Percentiles rank a stretch among this genome's conserved stretches.
Evolutionary conservation across 1,140 invertebrate genomes (phyloP).

Genomic region (Rhopalosiphum padi): DNA sequence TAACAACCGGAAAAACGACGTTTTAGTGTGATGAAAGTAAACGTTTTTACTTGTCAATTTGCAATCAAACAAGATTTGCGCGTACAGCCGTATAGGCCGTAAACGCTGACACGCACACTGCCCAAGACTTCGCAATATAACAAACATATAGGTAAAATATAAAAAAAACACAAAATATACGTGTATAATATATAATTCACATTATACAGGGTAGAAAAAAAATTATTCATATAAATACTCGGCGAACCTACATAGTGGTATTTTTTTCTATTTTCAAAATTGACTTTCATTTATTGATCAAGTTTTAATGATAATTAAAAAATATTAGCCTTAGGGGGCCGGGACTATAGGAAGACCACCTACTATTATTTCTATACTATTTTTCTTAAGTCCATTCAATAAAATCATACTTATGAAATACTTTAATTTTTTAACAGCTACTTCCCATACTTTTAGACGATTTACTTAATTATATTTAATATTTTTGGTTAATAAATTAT

Average conservation of each 20-base stretch:
- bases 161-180: neutral
- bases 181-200: neutral
- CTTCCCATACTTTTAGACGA: too few relatives aligned
- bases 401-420: too few relatives aligned
- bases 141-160: neutral
- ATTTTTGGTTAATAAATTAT: neutral
- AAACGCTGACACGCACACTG: slow-evolving; percentile 31
- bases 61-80: neutral
- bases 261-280: neutral
- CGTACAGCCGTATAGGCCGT: neutral
- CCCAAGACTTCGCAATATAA: slow-evolving; percentile 2
- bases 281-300: too few relatives aligned
- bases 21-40: slow-evolving; percentile 39
- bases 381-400: too few relatives aligned
- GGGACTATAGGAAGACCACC: too few relatives aligned
- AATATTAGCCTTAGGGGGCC: too few relatives aligned
- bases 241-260: neutral
- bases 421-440: too few relatives aligned
- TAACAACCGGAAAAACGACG: slow-evolving; percentile 32
- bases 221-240: neutral
- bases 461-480: neutral
- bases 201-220: neutral
- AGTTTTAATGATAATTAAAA: too few relatives aligned
- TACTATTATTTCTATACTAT: too few relatives aligned
- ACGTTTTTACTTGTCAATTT: neutral